A percentile compares a stretch with the other conserved stretches of the same genome.
phyloP scores from a whole-genome alignment of 2,888 invertebrate species.

The Drosophila algonquin region DNA sequence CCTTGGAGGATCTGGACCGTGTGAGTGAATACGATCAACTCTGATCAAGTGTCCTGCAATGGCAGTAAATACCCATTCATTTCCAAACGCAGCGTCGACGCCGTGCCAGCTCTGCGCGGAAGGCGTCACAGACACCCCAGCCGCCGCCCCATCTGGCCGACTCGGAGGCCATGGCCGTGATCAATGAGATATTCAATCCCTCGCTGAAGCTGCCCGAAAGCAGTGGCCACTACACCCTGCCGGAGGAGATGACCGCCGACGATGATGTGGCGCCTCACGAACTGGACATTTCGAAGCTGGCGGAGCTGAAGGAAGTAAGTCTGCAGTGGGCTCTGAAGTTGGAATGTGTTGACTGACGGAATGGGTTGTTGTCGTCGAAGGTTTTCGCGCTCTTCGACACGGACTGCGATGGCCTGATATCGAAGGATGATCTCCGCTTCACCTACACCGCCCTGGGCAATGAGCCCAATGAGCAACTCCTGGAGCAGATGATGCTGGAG shows the following conservation, averaged over 20 bases:
- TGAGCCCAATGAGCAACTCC: constrained; percentile 85
- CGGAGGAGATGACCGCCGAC: constrained; percentile 78
- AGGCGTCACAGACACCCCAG: constrained; percentile 70
- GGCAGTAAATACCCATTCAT: not conserved
- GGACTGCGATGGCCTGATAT: constrained; percentile 88
- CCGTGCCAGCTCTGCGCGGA: constrained; percentile 76
- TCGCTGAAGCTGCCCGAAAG: constrained; percentile 81
- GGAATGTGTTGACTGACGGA: too few species aligned
- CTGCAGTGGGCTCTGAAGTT: not conserved
- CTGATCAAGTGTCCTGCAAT: not conserved
- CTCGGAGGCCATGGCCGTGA: constrained; percentile 82
- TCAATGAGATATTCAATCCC: constrained; percentile 84
- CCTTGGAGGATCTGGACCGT: constrained; percentile 81
- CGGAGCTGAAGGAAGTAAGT: constrained; percentile 87
- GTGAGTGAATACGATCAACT: constrained; percentile 58
- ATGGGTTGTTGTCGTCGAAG: constrained; percentile 78
- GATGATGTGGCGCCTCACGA: constrained; percentile 85
- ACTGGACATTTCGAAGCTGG: constrained; percentile 86
- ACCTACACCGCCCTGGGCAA: constrained; percentile 87
- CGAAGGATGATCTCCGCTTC: constrained; percentile 87
- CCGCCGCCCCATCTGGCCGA: constrained; percentile 62
- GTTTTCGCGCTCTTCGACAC: constrained; percentile 88
- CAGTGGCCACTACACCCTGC: constrained; percentile 80
- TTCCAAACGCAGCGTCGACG: constrained; percentile 72
- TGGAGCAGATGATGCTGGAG: constrained; percentile 87